Conservation (phyloP, 1,140 invertebrate species). For the Tetranychus cinnabarinus region DNA sequence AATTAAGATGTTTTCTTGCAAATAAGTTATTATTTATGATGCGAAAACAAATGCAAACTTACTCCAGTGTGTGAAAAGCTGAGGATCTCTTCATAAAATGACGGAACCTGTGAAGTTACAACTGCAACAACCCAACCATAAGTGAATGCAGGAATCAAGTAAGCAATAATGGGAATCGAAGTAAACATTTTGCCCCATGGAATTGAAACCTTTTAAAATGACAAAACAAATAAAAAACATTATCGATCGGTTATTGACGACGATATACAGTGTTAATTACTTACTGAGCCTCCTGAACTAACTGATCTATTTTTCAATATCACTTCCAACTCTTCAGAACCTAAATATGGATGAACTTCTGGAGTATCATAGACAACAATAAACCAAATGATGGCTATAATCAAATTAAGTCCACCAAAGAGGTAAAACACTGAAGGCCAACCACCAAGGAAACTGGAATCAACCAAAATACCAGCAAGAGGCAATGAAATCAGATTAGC, state of each 20-base stretch:
- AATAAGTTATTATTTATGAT: too few relatives aligned
- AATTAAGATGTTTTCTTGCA: too few relatives aligned
- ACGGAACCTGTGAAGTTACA: too few relatives aligned
- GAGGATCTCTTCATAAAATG: too few relatives aligned
- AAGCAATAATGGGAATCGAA: too few relatives aligned
- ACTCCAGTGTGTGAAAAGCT: too few relatives aligned
- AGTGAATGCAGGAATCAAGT: too few relatives aligned
- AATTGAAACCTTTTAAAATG: too few relatives aligned
- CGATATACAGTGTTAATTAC: neutral
- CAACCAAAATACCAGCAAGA: constrained; percentile 14
- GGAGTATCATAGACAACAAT: constrained; percentile 60
- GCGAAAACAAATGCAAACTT: too few relatives aligned
- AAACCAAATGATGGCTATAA: constrained; percentile 67
- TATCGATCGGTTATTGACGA: neutral
- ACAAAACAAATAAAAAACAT: too few relatives aligned
- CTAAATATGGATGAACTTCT: constrained; percentile 34
- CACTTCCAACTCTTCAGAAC: constrained; percentile 57
- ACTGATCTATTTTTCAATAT: constrained; percentile 30
- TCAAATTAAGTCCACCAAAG: constrained; percentile 29
- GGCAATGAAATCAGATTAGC: constrained; percentile 16
- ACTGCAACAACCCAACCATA: too few relatives aligned
- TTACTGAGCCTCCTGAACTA: neutral
- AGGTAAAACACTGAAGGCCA: constrained; percentile 12
- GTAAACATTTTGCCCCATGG: too few relatives aligned
- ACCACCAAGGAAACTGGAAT: constrained; percentile 6